These are phyloP conservation scores for Saturnia pavonia DNA, from an alignment of 2,888 invertebrate genomes.

Conservation along the genomic window DNA sequence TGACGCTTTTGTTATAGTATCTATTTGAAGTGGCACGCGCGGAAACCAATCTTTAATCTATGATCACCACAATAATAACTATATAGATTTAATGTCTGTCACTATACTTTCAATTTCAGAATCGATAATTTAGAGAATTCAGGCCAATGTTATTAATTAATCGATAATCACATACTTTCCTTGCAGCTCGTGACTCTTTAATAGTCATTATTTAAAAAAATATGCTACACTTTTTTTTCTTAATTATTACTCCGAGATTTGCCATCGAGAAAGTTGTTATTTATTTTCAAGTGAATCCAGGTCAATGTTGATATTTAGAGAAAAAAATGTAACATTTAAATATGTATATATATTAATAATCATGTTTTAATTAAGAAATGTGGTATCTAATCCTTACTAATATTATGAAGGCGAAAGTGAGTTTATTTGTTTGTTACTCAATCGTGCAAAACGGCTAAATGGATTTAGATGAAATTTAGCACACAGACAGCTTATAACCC, in stretches of 20 bases:
- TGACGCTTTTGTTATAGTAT: neutral
- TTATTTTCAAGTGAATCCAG: slow-evolving; percentile 34
- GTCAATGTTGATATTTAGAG: slow-evolving; percentile 32
- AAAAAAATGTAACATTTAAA: neutral
- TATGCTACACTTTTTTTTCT: slow-evolving; percentile 54
- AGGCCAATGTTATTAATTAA: slow-evolving; percentile 59
- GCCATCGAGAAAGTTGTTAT: slow-evolving; percentile 47
- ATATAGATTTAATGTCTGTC: slow-evolving; percentile 20
- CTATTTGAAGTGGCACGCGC: too few species aligned
- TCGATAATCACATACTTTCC: slow-evolving; percentile 62
- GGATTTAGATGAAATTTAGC: too few species aligned
- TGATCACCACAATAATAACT: slow-evolving; percentile 23
- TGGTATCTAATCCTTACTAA: too few species aligned
- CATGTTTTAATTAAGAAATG: neutral
- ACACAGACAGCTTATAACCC: too few species aligned
- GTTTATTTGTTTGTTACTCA: too few species aligned
- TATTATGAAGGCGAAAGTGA: too few species aligned
- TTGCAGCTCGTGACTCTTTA: slow-evolving; percentile 55
- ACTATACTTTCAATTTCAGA: slow-evolving; percentile 13
- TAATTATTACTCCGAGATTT: slow-evolving; percentile 40
- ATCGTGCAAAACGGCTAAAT: too few species aligned
- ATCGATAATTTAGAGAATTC: slow-evolving; percentile 35
- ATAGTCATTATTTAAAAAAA: slow-evolving; percentile 53
- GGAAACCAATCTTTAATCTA: too few species aligned
- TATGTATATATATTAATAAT: neutral